Percentiles rank a stretch among this genome's conserved stretches.
Conservation (phyloP, 1,140 invertebrate genomes). For the Periplaneta americana region DNA sequence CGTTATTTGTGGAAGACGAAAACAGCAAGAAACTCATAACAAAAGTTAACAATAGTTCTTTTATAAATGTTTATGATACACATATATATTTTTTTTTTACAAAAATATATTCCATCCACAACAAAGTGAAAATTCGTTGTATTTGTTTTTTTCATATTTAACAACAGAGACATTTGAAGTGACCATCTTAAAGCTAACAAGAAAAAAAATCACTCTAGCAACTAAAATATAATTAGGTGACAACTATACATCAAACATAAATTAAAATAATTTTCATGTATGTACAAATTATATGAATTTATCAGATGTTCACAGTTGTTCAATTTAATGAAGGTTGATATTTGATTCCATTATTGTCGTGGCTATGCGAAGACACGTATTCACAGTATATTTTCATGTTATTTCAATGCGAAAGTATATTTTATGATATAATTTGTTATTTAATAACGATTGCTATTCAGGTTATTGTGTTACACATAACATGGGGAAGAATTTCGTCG, state of each 20-base stretch:
- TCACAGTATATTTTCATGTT: too few species aligned
- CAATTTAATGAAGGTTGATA: too few species aligned
- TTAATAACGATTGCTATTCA: too few species aligned
- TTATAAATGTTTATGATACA: background rate
- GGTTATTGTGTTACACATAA: too few species aligned
- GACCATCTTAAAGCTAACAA: background rate
- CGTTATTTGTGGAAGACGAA: background rate
- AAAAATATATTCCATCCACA: background rate
- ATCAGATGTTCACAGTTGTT: background rate
- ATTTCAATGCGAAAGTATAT: too few species aligned
- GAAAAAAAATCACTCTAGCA: background rate
- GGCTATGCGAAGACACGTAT: too few species aligned
- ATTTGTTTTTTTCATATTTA: background rate
- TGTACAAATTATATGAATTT: background rate
- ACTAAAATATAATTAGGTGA: background rate
- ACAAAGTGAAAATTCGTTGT: background rate
- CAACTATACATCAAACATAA: background rate
- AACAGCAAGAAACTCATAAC: background rate
- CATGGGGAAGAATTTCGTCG: too few species aligned
- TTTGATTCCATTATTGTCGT: too few species aligned
- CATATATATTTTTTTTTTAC: background rate
- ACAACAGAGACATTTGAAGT: background rate
- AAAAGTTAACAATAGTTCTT: background rate
- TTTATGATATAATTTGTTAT: too few species aligned
- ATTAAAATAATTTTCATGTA: background rate